Percentiles rank a stretch among this genome's conserved stretches.
Evolutionary conservation across 2,797 vertebrate genomes (phyloP).

Genomic region (Alfaro cultratus): DNA sequence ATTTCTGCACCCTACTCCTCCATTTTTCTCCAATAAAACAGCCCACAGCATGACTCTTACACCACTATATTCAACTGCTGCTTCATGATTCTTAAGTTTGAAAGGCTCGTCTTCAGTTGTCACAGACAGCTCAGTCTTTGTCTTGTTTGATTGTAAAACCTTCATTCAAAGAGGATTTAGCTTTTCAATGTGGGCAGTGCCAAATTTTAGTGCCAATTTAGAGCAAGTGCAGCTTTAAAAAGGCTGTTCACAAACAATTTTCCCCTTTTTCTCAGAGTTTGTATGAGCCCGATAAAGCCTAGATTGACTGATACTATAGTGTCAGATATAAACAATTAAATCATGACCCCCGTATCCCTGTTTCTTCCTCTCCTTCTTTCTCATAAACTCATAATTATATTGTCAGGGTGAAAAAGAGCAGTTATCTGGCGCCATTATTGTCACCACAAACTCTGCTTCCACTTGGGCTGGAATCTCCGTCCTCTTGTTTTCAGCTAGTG

Average conservation of each 20-base stretch:
- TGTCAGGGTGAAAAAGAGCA: slow-evolving; percentile 54
- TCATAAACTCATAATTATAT: slow-evolving; percentile 26
- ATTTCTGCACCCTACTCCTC: background rate
- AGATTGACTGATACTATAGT: slow-evolving; percentile 50
- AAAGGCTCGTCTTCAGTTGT: background rate
- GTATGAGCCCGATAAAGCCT: background rate
- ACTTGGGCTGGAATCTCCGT: slow-evolving; percentile 14
- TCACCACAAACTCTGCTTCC: slow-evolving; percentile 13
- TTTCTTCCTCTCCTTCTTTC: slow-evolving; percentile 11
- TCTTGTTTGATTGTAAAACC: background rate
- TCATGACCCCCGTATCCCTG: slow-evolving; percentile 18
- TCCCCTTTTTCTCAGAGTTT: background rate
- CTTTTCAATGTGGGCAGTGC: background rate
- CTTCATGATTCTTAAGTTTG: background rate
- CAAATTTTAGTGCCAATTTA: background rate
- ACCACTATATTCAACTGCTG: background rate
- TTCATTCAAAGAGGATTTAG: background rate
- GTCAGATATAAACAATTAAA: slow-evolving; percentile 47
- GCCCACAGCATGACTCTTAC: background rate
- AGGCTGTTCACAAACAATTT: slow-evolving; percentile 12
- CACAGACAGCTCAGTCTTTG: background rate
- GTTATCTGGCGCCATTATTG: slow-evolving; percentile 8
- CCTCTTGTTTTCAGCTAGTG: background rate
- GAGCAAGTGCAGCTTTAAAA: slow-evolving; percentile 21
- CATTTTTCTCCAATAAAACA: background rate